A percentile compares a stretch with the other conserved stretches of the same genome.
phyloP scores from a whole-genome alignment of 2,797 vertebrate genomes.

The Otolemur crassicaudatus region DNA sequence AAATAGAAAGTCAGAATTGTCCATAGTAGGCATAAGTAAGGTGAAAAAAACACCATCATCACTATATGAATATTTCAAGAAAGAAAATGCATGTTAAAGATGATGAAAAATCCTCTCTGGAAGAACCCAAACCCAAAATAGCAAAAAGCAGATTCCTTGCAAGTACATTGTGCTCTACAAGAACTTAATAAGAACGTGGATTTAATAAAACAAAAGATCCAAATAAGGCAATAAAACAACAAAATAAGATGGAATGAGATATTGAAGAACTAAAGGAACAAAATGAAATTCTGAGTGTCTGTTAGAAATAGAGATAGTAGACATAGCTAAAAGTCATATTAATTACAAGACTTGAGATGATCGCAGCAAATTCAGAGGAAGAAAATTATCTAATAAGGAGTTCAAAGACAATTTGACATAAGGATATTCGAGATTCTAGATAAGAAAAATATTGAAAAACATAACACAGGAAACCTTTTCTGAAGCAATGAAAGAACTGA shows the following conservation, averaged over 20 bases:
- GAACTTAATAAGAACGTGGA: background rate
- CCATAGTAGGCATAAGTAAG: background rate
- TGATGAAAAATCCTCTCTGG: background rate
- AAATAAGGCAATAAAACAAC: background rate
- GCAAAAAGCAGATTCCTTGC: background rate
- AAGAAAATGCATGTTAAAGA: background rate
- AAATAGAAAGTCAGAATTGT: background rate
- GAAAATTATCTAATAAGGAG: background rate
- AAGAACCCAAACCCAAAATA: background rate
- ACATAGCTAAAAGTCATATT: background rate
- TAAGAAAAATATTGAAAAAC: conserved; percentile 23
- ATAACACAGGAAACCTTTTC: background rate
- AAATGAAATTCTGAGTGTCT: background rate
- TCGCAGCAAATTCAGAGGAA: background rate
- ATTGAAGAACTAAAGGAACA: background rate
- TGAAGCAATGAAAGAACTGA: background rate
- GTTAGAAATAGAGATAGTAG: background rate
- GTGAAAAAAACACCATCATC: background rate
- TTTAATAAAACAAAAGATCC: background rate
- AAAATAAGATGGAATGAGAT: background rate
- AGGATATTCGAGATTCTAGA: background rate
- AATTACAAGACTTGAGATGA: background rate
- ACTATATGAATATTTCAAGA: background rate
- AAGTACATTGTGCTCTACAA: background rate
- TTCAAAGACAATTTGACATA: background rate